Evolutionary conservation across 2,797 vertebrate species (phyloP), one percentile per base, ranked within the genome.

Genomic region (Lacerta viridis): DNA sequence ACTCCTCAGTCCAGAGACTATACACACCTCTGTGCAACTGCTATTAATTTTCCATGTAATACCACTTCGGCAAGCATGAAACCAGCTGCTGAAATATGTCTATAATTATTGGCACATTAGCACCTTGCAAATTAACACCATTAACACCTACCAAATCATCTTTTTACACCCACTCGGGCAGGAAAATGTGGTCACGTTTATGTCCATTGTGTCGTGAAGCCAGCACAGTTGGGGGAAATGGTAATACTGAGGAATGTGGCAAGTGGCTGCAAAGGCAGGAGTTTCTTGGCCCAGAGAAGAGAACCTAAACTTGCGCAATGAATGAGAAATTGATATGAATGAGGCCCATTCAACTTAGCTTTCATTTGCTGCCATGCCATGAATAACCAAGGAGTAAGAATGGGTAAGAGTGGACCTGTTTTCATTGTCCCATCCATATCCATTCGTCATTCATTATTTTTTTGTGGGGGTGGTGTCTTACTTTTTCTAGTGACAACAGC

Each of bases 141-240:
- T 96, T 96, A 95, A 92, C 93, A 96, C 95, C 93, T 95, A 89
- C 93, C 94, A 93, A 96, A 96, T 94, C 94, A 95, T 95, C 93
- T 93, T 91, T 85, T 92, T 90, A 86, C 0, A 9, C 2, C 39
- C 7, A 0, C 64, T 90, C 77, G 75, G 61, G 39, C 72, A 75
- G 87, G 64, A 92, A 88, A 74, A 72, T 66, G 64, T 27, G 89
- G 84, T 74, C n/a, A 74, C 15, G 17, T 74, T 36, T 71, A 71
- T 71, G 27, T 71, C 69, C 69, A 71, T 71, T 71, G 69, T 71
- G n/a, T 71, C 1, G n/a, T 71, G 69, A 71, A 71, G 69, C 27
- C 69, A 71, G 27, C 69, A 71, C n/a, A 71, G 27, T 71, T 71
- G 29, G 3, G 27, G 69, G 27, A n/a, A n/a, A 71, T n/a, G 13